Evolutionary conservation across 2,113 vertebrate species (phyloP).

Genomic region (Eleginops maclovinus): DNA sequence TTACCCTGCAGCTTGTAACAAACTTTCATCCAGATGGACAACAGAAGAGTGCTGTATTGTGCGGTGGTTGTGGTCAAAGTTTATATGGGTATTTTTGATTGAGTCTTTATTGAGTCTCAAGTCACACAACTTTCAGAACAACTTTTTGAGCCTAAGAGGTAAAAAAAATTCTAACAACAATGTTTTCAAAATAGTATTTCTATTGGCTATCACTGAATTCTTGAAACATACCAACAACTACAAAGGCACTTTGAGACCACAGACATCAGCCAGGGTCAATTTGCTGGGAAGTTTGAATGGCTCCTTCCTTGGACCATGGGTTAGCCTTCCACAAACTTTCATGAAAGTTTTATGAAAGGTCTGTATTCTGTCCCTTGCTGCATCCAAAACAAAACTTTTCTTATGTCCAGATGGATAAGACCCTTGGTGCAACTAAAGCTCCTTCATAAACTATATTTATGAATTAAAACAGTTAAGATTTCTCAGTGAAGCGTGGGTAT

Average conservation of each 20-base stretch:
- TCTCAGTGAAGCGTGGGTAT: not conserved
- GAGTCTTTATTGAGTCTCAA: not conserved
- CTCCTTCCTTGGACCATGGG: too few relatives aligned
- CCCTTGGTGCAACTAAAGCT: not conserved
- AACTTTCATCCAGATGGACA: not conserved
- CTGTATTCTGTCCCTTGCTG: too few relatives aligned
- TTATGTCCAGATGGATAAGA: not conserved
- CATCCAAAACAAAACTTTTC: too few relatives aligned
- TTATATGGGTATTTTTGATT: not conserved
- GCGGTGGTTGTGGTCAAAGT: not conserved
- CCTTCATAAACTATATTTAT: not conserved
- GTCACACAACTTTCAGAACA: not conserved
- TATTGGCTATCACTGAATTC: not conserved
- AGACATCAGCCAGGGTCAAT: too few relatives aligned
- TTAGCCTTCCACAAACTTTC: too few relatives aligned
- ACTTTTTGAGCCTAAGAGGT: not conserved
- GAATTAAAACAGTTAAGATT: constrained; percentile 4
- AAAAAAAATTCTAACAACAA: not conserved
- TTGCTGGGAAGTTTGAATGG: too few relatives aligned
- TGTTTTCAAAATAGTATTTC: not conserved
- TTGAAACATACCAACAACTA: not conserved
- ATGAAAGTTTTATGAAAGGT: too few relatives aligned
- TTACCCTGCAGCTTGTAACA: not conserved
- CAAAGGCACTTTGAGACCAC: too few relatives aligned
- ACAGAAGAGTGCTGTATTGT: not conserved